phyloP scores from a whole-genome alignment of 2,888 invertebrate species.

The Lutraria lutraria region DNA sequence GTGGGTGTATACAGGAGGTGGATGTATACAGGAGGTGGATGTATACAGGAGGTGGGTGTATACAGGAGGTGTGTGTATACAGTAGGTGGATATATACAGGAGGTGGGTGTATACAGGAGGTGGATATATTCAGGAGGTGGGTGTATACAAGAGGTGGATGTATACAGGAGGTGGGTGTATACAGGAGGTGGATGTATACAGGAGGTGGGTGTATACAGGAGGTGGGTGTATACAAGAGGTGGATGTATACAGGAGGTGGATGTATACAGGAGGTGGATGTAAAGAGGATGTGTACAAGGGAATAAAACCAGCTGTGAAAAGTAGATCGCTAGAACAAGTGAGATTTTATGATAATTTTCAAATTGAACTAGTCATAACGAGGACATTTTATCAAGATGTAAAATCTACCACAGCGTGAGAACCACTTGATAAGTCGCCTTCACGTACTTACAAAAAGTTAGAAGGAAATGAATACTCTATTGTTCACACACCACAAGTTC shows the following conservation, averaged over 20 bases:
- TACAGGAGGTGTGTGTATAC: too few relatives aligned
- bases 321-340: neutral
- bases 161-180: too few relatives aligned
- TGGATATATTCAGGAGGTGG: too few relatives aligned
- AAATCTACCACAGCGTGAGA: constrained; percentile 15
- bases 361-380: neutral
- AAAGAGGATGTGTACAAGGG: neutral
- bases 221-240: too few relatives aligned
- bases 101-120: too few relatives aligned
- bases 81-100: too few relatives aligned
- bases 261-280: neutral
- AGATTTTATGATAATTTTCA: neutral
- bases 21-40: too few relatives aligned
- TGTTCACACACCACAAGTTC: constrained; percentile 11
- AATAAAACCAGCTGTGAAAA: neutral
- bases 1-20: too few relatives aligned
- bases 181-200: too few relatives aligned
- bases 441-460: constrained; percentile 1
- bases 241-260: neutral
- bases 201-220: too few relatives aligned
- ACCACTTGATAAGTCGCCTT: constrained; percentile 15
- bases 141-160: too few relatives aligned
- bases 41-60: too few relatives aligned
- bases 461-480: neutral
- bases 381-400: constrained; percentile 2